phyloP scores from a whole-genome alignment of 2,888 invertebrate genomes.

The Caenorhabditis virilis region DNA sequence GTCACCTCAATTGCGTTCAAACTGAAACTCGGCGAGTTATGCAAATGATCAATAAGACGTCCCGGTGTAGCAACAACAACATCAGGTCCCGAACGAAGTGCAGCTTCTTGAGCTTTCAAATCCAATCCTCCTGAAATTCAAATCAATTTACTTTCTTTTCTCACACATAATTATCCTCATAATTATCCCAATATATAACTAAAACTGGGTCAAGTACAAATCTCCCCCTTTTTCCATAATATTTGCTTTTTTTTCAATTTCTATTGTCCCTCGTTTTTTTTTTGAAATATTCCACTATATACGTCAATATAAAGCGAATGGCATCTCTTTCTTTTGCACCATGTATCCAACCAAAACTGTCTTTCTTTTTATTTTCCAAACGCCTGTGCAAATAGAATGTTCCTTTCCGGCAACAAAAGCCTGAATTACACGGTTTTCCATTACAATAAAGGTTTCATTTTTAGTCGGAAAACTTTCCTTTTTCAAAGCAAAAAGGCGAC shows the following conservation, averaged over 20 bases:
- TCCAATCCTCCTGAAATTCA: conserved; percentile 72
- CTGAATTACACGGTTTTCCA: conserved; percentile 1
- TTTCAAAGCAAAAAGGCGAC: too few species aligned
- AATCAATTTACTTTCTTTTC: neutral
- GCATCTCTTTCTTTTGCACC: too few species aligned
- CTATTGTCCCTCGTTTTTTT: neutral
- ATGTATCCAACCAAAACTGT: too few species aligned
- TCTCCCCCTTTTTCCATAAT: too few species aligned
- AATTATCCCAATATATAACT: too few species aligned
- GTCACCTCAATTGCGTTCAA: conserved; percentile 82
- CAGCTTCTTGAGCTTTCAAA: conserved; percentile 72
- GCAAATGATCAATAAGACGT: conserved; percentile 92
- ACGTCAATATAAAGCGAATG: too few species aligned
- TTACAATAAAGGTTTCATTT: neutral
- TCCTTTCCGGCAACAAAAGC: conserved; percentile 8
- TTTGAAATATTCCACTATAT: too few species aligned
- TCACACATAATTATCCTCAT: too few species aligned
- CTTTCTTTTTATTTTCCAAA: too few species aligned
- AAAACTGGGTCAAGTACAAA: too few species aligned
- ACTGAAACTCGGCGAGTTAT: conserved; percentile 88
- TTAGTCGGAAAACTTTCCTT: neutral
- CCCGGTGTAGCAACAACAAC: conserved; percentile 98
- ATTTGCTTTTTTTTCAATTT: too few species aligned
- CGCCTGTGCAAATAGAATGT: conserved; percentile 20
- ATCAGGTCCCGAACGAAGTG: conserved; percentile 84